These are phyloP conservation scores for Timema cristinae DNA, from an alignment of 2,888 invertebrate genomes.

Conservation along the genomic window DNA sequence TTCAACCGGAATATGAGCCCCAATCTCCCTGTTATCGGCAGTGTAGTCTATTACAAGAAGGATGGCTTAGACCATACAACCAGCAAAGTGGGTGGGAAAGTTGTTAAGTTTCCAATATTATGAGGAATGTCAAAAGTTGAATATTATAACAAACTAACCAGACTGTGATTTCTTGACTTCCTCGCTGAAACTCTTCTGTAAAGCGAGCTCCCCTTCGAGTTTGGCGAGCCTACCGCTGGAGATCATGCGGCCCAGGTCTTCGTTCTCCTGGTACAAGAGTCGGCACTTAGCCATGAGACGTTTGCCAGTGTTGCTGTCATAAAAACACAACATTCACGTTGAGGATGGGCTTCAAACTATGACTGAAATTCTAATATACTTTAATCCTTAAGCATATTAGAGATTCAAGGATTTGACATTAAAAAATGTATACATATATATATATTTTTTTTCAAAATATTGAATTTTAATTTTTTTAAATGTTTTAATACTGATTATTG, in stretches of 20 bases:
- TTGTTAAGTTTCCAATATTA: neutral
- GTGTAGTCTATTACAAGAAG: neutral
- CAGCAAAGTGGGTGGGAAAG: conserved; percentile 33
- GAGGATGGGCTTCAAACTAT: neutral
- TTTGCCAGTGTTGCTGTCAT: conserved; percentile 85
- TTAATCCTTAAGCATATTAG: too few species aligned
- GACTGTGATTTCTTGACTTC: conserved; percentile 96
- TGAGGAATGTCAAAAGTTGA: neutral
- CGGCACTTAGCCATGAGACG: conserved; percentile 97
- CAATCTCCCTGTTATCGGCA: neutral
- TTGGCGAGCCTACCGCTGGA: conserved; percentile 93
- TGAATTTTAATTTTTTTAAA: too few species aligned
- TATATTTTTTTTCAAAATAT: too few species aligned
- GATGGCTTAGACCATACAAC: neutral
- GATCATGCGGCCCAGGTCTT: conserved; percentile 93
- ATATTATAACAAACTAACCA: conserved; percentile 52
- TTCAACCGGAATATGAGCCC: too few species aligned
- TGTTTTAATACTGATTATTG: too few species aligned
- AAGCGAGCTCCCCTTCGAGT: conserved; percentile 89
- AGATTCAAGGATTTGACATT: too few species aligned
- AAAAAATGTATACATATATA: too few species aligned
- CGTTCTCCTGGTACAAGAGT: conserved; percentile 92
- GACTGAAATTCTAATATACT: too few species aligned
- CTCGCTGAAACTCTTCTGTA: conserved; percentile 92
- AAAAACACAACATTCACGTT: neutral